A percentile compares a stretch with the other conserved stretches of the same genome.
These are phyloP conservation scores for Pseudonaja textilis DNA, from an alignment of 2,113 vertebrate genomes.

Conservation along the genomic window DNA sequence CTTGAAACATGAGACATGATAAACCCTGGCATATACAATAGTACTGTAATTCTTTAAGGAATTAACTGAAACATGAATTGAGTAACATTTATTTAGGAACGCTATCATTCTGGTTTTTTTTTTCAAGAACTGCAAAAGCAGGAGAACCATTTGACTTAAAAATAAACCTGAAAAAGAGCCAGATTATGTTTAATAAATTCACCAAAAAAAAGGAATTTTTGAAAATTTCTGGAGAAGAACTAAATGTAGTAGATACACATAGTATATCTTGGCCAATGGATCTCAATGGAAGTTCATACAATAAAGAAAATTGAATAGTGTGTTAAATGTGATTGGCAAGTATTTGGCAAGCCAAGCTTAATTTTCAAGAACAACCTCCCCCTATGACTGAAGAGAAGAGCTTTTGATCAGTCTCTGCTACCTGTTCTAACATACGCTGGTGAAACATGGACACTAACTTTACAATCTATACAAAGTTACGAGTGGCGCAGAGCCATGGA, in stretches of 20 bases:
- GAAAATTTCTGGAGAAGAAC: not conserved
- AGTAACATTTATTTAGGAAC: not conserved
- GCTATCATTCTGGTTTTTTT: not conserved
- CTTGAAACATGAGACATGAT: not conserved
- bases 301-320: not conserved
- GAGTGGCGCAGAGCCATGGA: not conserved
- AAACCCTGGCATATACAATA: not conserved
- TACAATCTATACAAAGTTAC: not conserved
- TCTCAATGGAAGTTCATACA: not conserved
- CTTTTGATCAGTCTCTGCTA: not conserved
- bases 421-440: not conserved
- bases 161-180: not conserved
- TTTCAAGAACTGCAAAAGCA: not conserved
- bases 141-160: not conserved
- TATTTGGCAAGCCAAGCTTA: not conserved
- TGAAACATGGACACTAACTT: not conserved
- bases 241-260: not conserved
- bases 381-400: not conserved
- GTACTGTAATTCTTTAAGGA: not conserved
- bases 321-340: not conserved
- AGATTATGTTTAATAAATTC: not conserved
- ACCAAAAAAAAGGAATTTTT: not conserved
- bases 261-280: not conserved
- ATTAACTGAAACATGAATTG: not conserved
- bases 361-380: not conserved